phyloP scores from a whole-genome alignment of 2,888 invertebrate species.

The Fabriciana adippe region DNA sequence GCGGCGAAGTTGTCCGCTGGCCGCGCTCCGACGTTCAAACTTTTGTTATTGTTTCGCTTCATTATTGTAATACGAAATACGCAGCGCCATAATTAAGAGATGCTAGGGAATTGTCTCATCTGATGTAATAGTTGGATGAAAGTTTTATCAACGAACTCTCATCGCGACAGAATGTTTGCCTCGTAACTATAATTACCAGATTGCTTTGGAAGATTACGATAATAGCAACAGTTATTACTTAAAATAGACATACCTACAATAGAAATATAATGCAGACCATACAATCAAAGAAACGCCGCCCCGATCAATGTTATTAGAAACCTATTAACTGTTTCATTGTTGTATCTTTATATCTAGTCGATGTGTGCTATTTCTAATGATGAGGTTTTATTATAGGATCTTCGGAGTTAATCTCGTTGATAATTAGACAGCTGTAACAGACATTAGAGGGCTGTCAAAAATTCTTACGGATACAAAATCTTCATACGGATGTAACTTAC shows the following conservation, averaged over 20 bases:
- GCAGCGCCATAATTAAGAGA: conserved; percentile 78
- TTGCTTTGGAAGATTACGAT: conserved; percentile 57
- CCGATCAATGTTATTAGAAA: conserved; percentile 61
- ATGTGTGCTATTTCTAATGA: conserved; percentile 9
- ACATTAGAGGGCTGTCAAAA: background rate
- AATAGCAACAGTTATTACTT: conserved; percentile 64
- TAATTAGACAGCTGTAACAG: conserved; percentile 13
- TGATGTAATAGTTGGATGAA: conserved; percentile 70
- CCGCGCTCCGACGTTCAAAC: conserved; percentile 71
- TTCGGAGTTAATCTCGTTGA: conserved; percentile 5
- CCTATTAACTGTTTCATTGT: conserved; percentile 56
- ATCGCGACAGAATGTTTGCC: conserved; percentile 67
- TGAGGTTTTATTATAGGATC: conserved; percentile 17
- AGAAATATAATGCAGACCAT: conserved; percentile 53
- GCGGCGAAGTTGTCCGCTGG: conserved; percentile 65
- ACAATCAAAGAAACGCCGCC: conserved; percentile 46
- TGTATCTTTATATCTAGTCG: conserved; percentile 24
- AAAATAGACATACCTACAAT: conserved; percentile 52
- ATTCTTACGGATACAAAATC: no score
- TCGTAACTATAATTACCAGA: conserved; percentile 64
- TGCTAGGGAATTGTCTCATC: conserved; percentile 70
- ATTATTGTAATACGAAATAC: conserved; percentile 81
- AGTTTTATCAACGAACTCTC: conserved; percentile 69
- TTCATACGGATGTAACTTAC: no score
- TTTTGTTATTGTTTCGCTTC: conserved; percentile 81